Evolutionary conservation across 2,113 vertebrate genomes (phyloP).

Genomic region (Dipodomys merriami): DNA sequence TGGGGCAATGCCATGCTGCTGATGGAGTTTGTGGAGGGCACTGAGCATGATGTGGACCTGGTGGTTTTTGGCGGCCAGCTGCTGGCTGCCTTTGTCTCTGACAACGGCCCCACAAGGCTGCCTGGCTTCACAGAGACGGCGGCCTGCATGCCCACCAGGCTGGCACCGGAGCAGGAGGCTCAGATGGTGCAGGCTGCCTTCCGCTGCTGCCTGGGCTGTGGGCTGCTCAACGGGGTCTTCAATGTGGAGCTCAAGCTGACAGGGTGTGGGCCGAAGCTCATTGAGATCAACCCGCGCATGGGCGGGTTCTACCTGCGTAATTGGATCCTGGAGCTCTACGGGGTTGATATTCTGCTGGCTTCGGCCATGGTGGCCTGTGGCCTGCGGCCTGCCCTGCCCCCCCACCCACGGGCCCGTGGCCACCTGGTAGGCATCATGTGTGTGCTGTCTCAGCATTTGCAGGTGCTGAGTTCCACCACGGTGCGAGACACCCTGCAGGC

Average conservation of each 20-base stretch:
- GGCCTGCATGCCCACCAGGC: conserved; percentile 87
- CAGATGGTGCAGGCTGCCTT: conserved; percentile 87
- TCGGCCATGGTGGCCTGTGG: conserved; percentile 88
- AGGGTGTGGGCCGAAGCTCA: conserved; percentile 80
- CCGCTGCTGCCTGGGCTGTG: conserved; percentile 87
- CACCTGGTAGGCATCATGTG: conserved; percentile 88
- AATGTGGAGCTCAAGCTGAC: conserved; percentile 91
- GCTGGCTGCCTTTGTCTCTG: conserved; percentile 88
- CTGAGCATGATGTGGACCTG: conserved; percentile 90
- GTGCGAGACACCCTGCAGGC: conserved; percentile 77
- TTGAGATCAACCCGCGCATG: conserved; percentile 92
- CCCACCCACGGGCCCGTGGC: conserved; percentile 70
- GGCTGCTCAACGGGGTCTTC: conserved; percentile 87
- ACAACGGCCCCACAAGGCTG: conserved; percentile 89
- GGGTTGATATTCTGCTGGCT: conserved; percentile 86
- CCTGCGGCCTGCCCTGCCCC: conserved; percentile 82
- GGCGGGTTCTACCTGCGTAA: conserved; percentile 91
- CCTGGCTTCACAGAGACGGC: conserved; percentile 90
- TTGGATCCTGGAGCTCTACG: conserved; percentile 89
- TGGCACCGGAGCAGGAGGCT: conserved; percentile 84
- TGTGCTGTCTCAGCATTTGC: conserved; percentile 85
- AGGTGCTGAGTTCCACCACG: conserved; percentile 76
- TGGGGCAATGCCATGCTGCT: conserved; percentile 89
- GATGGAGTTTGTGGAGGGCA: conserved; percentile 89
- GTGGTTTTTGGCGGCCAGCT: conserved; percentile 85